These are phyloP conservation scores for human DNA, from an alignment of 2,113 vertebrate species.

Conservation along the genomic window GRCh38 chr11:23795501-23796000, in stretches of 20 bases:
- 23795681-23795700: neutral
- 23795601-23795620: neutral
- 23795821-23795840: neutral
- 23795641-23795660: neutral
- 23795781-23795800: neutral
- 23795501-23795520: constrained; percentile 14
- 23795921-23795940: neutral
- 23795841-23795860: neutral
- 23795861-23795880: neutral
- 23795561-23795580: neutral
- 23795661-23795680: neutral
- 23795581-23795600: neutral
- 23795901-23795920: neutral
- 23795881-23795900: neutral
- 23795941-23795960: neutral
- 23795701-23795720: neutral
- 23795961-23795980: neutral
- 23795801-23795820: neutral
- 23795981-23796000: neutral
- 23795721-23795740: neutral
- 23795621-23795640: neutral
- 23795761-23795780: neutral
- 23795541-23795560: constrained; percentile 1
- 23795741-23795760: neutral
- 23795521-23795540: neutral